Evolutionary conservation across 2,113 vertebrate genomes (phyloP).

Genomic region (Eublepharis macularius): DNA sequence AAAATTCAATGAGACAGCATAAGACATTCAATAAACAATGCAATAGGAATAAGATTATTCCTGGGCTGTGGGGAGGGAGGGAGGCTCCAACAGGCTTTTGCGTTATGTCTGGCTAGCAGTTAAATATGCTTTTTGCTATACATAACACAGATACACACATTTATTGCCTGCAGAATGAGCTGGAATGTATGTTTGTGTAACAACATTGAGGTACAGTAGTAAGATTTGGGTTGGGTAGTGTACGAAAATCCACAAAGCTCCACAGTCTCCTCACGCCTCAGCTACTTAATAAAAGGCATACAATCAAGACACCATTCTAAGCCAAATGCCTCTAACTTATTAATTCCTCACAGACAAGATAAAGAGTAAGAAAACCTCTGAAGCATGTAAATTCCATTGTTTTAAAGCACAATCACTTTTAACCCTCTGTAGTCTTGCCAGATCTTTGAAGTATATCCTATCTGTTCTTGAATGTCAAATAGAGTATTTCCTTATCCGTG

Average conservation of each 20-base stretch:
- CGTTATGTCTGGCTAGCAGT: neutral
- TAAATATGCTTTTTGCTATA: constrained; percentile 34
- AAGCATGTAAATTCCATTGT: constrained; percentile 72
- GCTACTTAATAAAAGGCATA: constrained; percentile 62
- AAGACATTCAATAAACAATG: too few relatives aligned
- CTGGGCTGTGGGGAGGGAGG: neutral
- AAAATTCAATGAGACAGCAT: too few relatives aligned
- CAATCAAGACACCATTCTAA: constrained; percentile 67
- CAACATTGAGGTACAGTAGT: constrained; percentile 27
- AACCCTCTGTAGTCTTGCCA: constrained; percentile 48
- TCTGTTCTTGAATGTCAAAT: constrained; percentile 37
- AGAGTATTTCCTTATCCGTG: constrained; percentile 16
- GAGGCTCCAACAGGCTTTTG: neutral
- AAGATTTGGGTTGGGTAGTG: constrained; percentile 9
- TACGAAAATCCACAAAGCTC: constrained; percentile 47
- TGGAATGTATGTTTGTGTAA: constrained; percentile 39
- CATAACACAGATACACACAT: neutral
- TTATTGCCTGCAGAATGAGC: constrained; percentile 29
- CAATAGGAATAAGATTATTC: too few relatives aligned
- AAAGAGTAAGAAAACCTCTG: constrained; percentile 69
- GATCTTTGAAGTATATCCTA: constrained; percentile 9
- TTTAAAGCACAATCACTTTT: constrained; percentile 58
- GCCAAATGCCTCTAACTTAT: constrained; percentile 64
- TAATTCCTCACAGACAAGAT: constrained; percentile 73
- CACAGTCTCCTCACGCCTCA: constrained; percentile 70